These are phyloP conservation scores for Pristionchus exspectatus DNA, from an alignment of 2,888 invertebrate species.

Conservation along the genomic window DNA sequence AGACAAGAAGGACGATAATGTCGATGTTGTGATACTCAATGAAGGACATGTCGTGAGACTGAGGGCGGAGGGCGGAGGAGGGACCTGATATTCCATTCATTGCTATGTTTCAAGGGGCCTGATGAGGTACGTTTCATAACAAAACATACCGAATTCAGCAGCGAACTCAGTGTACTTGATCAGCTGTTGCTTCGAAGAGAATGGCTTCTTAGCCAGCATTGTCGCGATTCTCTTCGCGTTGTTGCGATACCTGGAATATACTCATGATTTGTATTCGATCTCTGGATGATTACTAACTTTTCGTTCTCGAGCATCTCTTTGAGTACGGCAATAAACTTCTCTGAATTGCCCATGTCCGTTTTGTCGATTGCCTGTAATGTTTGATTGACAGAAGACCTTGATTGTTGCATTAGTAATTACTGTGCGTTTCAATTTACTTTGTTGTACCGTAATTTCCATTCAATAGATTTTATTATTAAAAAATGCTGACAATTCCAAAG, in stretches of 20 bases:
- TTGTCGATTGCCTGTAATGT: constrained; percentile 33
- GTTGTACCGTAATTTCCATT: neutral
- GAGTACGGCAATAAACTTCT: constrained; percentile 2
- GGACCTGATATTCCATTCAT: neutral
- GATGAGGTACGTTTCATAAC: neutral
- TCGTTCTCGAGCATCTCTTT: constrained; percentile 18
- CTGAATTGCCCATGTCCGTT: neutral
- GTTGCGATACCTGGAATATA: neutral
- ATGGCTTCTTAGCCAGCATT: constrained; percentile 55
- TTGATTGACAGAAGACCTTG: no score
- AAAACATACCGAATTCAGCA: constrained; percentile 52
- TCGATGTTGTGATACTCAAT: constrained; percentile 46
- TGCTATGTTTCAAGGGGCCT: neutral
- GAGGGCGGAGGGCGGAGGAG: constrained; percentile 41
- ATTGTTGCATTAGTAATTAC: no score
- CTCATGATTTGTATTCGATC: neutral
- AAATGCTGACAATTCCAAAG: neutral
- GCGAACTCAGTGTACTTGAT: constrained; percentile 60
- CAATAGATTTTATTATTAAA: neutral
- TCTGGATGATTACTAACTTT: neutral
- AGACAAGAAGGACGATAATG: neutral
- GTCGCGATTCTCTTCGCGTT: constrained; percentile 37
- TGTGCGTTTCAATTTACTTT: no score
- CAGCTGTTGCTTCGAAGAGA: constrained; percentile 58
- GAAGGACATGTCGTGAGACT: constrained; percentile 39